phyloP scores from a whole-genome alignment of 2,888 invertebrate genomes.

The Diachrysia chrysitis region DNA sequence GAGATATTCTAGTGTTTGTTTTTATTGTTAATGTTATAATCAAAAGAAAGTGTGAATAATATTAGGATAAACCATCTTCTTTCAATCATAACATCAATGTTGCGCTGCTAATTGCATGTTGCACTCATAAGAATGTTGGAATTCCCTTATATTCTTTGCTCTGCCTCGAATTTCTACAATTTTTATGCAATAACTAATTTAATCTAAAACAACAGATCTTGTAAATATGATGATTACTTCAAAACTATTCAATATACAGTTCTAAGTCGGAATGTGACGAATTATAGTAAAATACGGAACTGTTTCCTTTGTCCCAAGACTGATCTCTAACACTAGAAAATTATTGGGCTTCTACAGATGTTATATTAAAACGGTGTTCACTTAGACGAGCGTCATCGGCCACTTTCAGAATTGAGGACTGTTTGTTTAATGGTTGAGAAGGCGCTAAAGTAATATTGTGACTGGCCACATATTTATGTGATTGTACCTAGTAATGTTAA shows the following conservation, averaged over 20 bases:
- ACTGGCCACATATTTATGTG: conserved; percentile 67
- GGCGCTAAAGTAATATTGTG: conserved; percentile 56
- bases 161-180: conserved; percentile 46
- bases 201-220: conserved; percentile 49
- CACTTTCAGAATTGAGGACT: conserved; percentile 63
- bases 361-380: conserved; percentile 58
- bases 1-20: conserved; percentile 56
- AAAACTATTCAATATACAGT: conserved; percentile 61
- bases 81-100: conserved; percentile 24
- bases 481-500: conserved; percentile 64
- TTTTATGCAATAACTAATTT: conserved; percentile 32
- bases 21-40: conserved; percentile 52
- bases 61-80: conserved; percentile 43
- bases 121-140: conserved; percentile 59
- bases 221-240: conserved; percentile 63
- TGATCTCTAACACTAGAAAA: conserved; percentile 80
- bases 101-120: conserved; percentile 41
- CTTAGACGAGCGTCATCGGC: conserved; percentile 62
- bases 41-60: conserved; percentile 51
- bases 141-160: conserved; percentile 72
- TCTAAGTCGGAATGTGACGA: conserved; percentile 65
- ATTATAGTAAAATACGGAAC: conserved; percentile 70
- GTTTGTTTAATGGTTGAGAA: conserved; percentile 69
- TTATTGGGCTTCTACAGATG: conserved; percentile 70
- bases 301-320: conserved; percentile 85